Base-by-base conservation (phyloP, 2,113 vertebrate species). In the Sebastes schlegelii region DNA sequence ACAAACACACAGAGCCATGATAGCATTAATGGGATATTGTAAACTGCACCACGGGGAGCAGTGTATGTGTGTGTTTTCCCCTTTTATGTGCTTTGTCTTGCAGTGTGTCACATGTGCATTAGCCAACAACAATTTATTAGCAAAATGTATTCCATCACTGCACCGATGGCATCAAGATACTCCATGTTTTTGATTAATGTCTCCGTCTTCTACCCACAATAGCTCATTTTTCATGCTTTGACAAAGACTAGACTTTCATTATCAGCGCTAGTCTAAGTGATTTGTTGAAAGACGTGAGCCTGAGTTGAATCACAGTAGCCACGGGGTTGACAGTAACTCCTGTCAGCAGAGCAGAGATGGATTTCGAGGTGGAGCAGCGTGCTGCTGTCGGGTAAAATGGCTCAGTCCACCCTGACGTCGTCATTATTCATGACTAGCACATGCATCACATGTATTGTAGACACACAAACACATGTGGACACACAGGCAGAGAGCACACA, bases 381-480 rank as follows among this genome's bases (percentile, higher is more conserved):
- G 67, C 64, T 69, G 52, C 67, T 83, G 46, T 58, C 48, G 74
- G 66, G 71, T 79, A 77, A 34, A 74, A 81, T 77, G 72, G 49
- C 51, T 55, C 43, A 1, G 34, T 60, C 46, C 74, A 81, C 63
- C 58, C 19, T 80, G 43, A 66, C 34, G 23, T 77, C 43, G 64
- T 76, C 13, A 87, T 86, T 82, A 87, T 79, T 88, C 73, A 81
- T 76, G 62, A 86, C 62, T 1, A 6, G 58, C 52, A 62, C 75
- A 60, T 26, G 48, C 58, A 82, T 40, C 61, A 66, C 57, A 82
- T 34, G 46, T 14, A 77, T 17, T 60, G 23, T 12, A 8, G 21
- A 40, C 42, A 43, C 66, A 71, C 23, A 66, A 10, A 67, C 16
- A 74, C 23, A 40, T 26, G 48, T 4, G n/a, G 21, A 23, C 48